Evolutionary conservation across 2,888 invertebrate species (phyloP), one percentile per base, ranked within the genome.

Genomic region (Microplitis manilae): DNA sequence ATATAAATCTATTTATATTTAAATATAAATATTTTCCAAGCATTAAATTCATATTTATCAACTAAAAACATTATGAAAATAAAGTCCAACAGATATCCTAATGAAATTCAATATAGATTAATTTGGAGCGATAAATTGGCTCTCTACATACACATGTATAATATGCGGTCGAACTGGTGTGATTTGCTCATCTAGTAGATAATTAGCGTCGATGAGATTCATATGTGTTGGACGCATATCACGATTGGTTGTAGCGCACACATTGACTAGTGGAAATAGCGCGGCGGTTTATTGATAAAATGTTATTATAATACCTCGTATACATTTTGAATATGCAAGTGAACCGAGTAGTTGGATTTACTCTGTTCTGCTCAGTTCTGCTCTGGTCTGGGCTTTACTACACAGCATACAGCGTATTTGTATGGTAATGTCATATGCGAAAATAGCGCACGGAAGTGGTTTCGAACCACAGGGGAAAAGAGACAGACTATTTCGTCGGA

Each of bases 221-320:
- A 84, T 84, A 85, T 83, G 79, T 84, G 80, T 81, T 80, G 74
- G 80, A 80, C 84, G 83, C 83, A 84, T 84, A 86, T 86, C 50
- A 50, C 13, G 30, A 30, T 50, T 13, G 9, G 13, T 4, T 50
- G 5, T 50, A 50, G 50, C 50, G 50, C 50, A 50, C 50, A 50
- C 50, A 8, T 13, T 4, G 50, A 50, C 13, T 50, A 50, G 50
- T 50, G 50, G 50, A 50, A 50, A 50, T 17, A 20, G 8, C 80
- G 77, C 87, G 86, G 87, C 86, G 86, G 86, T 88, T 88, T 87
- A 88, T 88, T 86, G 86, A 81, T 86, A 85, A 88, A 88, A 89
- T 86, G 88, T 88, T 87, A 87, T 88, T 89, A 89, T 89, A 88
- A 88, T 87, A 85, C 86, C 82, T 86, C n/a, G 62, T 62, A 86